Evolutionary conservation across 2,888 invertebrate species (phyloP), one percentile per base, ranked within the genome.

Genomic region (Lepidochitona cinerea): DNA sequence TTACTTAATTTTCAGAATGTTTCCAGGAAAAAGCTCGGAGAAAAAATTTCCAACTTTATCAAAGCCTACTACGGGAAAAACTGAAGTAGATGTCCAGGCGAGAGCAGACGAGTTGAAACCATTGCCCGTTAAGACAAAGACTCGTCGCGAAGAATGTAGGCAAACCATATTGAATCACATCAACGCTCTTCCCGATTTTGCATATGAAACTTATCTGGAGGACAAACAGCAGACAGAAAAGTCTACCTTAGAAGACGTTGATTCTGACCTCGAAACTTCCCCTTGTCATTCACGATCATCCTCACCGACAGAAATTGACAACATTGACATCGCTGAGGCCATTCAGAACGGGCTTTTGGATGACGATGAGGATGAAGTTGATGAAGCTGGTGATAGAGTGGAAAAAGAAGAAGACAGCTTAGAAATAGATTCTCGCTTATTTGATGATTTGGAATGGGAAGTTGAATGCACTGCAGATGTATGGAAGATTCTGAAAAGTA

Each of bases 381-480:
- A 23, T 18, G 70, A 69, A 12, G 70, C n/a, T 33, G 52, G 29
- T 18, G n/a, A n/a, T n/a, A n/a, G n/a, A n/a, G 32, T 52, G 5
- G n/a, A 5, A 32, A 29, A 71, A 14, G 71, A 71, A 18, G 35
- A 23, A 6, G 70, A 18, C 32, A 36, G 26, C 23, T 52, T 53
- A 1, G 37, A 37, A 41, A 68, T 80, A n/a, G 79, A 79, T 71
- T 73, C 73, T 0, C 68, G 81, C 76, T 77, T 77, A 6, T 85
- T 87, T 81, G 85, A 86, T 65, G 82, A 84, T 66, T 70, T 87
- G 54, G 83, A 81, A 29, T 87, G 87, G 88, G 87, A 88, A 49
- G 82, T 88, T n/a, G 87, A 87, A 68, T 88, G 87, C 75, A 87
- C 87, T 14, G 82, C 83, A 7, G 84, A 84, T 29, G 84, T 83